These are phyloP conservation scores for Ephialtes manifestator DNA, from an alignment of 2,888 invertebrate species.

Conservation along the genomic window DNA sequence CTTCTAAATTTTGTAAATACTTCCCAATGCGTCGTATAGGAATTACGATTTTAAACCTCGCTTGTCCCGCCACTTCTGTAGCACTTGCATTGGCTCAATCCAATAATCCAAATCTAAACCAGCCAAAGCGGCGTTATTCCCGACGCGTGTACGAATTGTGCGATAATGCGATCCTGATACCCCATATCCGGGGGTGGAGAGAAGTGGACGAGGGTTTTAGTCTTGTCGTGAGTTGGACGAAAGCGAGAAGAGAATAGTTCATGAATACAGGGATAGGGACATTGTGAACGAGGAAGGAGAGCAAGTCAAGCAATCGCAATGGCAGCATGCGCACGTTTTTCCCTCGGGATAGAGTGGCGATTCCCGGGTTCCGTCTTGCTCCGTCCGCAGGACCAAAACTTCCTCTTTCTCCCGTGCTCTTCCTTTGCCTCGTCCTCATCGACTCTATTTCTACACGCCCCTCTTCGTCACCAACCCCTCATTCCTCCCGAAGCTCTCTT, in stretches of 20 bases:
- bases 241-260: constrained; percentile 18
- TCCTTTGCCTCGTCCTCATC: constrained; percentile 67
- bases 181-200: constrained; percentile 68
- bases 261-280: not conserved
- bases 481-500: constrained; percentile 64
- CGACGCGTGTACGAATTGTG: constrained; percentile 65
- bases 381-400: constrained; percentile 41
- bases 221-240: constrained; percentile 57
- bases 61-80: not conserved
- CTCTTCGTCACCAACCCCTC: constrained; percentile 66
- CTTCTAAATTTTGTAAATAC: too few species aligned
- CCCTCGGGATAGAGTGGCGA: constrained; percentile 40
- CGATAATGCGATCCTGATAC: constrained; percentile 75
- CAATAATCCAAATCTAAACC: constrained; percentile 2
- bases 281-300: constrained; percentile 45
- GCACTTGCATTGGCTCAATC: not conserved
- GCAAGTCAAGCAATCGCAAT: constrained; percentile 38
- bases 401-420: constrained; percentile 40
- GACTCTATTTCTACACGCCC: constrained; percentile 71
- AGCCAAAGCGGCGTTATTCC: constrained; percentile 40
- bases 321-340: constrained; percentile 43
- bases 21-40: too few species aligned
- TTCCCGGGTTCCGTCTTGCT: constrained; percentile 39
- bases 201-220: constrained; percentile 54
- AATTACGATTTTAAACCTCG: too few species aligned